A percentile compares a stretch with the other conserved stretches of the same genome.
These are phyloP conservation scores for Actias luna DNA, from an alignment of 2,888 invertebrate genomes.

Conservation along the genomic window DNA sequence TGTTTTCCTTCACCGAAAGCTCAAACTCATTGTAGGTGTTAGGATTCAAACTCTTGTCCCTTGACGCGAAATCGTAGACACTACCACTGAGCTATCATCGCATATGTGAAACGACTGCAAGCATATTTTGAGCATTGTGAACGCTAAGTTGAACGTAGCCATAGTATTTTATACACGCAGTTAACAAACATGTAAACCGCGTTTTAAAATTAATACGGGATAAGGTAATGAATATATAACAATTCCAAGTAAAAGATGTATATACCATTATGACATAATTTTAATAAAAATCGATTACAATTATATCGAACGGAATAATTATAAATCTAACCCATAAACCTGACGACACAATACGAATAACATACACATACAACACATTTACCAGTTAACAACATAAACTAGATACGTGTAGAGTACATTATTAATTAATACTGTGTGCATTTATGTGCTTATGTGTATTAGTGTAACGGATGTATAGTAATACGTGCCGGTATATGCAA, in stretches of 20 bases:
- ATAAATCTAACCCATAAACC: not conserved
- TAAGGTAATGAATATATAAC: not conserved
- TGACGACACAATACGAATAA: not conserved
- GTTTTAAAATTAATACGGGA: not conserved
- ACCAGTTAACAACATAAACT: not conserved
- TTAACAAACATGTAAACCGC: not conserved
- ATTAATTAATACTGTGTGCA: not conserved
- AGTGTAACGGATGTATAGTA: not conserved
- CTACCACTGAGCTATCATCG: too few relatives aligned
- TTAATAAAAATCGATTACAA: not conserved
- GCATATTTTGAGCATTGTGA: too few relatives aligned
- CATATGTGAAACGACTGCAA: too few relatives aligned
- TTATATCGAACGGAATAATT: not conserved
- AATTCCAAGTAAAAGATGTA: constrained; percentile 11
- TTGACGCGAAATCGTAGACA: too few relatives aligned
- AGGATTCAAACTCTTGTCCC: too few relatives aligned
- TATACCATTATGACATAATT: not conserved
- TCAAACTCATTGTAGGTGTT: too few relatives aligned
- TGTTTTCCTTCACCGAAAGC: too few relatives aligned
- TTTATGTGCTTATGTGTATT: not conserved
- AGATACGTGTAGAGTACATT: not conserved
- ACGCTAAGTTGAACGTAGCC: too few relatives aligned
- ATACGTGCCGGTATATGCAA: too few relatives aligned
- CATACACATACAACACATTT: not conserved
- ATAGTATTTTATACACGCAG: too few relatives aligned